These are phyloP conservation scores for Acronicta alni DNA, from an alignment of 2,888 invertebrate genomes.

Conservation along the genomic window DNA sequence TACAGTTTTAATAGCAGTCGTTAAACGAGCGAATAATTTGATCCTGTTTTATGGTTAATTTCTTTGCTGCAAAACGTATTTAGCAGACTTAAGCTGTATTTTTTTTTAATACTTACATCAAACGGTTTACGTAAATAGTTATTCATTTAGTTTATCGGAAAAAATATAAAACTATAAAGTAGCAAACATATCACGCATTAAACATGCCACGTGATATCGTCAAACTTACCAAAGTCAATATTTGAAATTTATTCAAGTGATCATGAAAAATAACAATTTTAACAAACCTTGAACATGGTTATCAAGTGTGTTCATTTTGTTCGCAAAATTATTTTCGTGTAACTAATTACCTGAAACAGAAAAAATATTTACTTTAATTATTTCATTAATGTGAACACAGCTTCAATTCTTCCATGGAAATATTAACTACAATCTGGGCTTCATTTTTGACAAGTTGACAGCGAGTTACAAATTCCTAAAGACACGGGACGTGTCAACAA, in stretches of 20 bases:
- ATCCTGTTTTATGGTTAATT: constrained; percentile 8
- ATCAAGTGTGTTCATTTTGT: constrained; percentile 43
- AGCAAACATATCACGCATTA: constrained; percentile 26
- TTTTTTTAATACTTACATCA: too few species aligned
- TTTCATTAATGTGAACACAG: neutral
- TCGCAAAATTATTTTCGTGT: constrained; percentile 51
- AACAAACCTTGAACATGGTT: constrained; percentile 68
- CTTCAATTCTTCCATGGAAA: neutral
- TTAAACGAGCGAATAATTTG: constrained; percentile 39
- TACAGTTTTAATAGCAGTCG: constrained; percentile 57
- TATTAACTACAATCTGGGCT: neutral
- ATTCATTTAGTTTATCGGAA: constrained; percentile 7
- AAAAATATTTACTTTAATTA: constrained; percentile 30
- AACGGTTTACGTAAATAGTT: neutral
- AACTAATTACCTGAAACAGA: constrained; percentile 78
- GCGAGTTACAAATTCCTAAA: constrained; percentile 21
- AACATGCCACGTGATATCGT: constrained; percentile 27
- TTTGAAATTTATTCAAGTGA: constrained; percentile 72
- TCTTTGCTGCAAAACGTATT: constrained; percentile 8
- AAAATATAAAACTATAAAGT: constrained; percentile 9
- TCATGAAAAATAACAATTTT: constrained; percentile 56
- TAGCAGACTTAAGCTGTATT: neutral
- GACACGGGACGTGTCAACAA: constrained; percentile 7
- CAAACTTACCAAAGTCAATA: constrained; percentile 55
- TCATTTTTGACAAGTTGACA: too few species aligned